Conservation (phyloP, 2,113 vertebrate species). For the Melozone crissalis region DNA sequence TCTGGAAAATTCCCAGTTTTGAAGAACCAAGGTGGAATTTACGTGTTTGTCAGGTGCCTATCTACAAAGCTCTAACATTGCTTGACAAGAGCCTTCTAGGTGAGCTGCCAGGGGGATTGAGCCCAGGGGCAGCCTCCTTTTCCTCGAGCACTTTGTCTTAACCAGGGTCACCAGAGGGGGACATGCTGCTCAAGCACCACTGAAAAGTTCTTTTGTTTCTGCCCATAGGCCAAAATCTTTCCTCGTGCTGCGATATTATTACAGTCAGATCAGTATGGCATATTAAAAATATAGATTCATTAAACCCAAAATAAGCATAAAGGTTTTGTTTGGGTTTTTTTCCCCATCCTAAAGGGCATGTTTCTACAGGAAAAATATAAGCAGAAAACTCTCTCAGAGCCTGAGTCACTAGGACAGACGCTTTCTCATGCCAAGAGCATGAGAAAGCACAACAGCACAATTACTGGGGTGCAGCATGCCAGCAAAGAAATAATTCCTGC, state of each 20-base stretch:
- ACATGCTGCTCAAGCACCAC: background rate
- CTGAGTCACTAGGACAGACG: background rate
- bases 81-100: background rate
- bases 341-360: background rate
- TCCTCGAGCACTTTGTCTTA: fast-evolving
- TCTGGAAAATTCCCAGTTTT: background rate
- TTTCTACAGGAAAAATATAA: background rate
- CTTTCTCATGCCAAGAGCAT: background rate
- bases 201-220: background rate
- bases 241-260: background rate
- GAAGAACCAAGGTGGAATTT: background rate
- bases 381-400: background rate
- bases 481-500: background rate
- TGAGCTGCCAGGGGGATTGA: background rate
- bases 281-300: background rate
- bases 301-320: background rate
- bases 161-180: background rate
- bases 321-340: background rate
- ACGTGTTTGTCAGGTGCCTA: background rate
- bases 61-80: background rate
- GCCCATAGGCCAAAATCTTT: background rate
- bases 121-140: background rate
- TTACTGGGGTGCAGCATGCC: background rate
- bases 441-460: background rate
- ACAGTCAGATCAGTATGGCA: background rate